Percentiles rank a stretch among this genome's conserved stretches.
These are phyloP conservation scores for Trichechus manatus DNA, from an alignment of 2,113 vertebrate species.

Conservation along the genomic window DNA sequence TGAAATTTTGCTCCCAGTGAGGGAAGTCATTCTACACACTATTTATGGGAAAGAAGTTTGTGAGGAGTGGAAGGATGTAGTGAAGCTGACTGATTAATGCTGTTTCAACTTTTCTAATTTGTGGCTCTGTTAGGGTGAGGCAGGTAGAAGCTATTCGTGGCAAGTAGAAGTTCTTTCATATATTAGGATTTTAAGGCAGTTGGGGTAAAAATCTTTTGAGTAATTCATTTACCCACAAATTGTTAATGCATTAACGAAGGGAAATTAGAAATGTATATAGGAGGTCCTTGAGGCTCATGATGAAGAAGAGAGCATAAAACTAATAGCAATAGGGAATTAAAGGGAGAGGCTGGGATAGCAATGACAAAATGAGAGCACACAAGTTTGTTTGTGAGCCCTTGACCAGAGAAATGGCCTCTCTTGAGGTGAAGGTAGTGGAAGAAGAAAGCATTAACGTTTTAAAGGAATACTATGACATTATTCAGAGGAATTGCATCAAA, in stretches of 20 bases:
- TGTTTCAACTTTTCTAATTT: background rate
- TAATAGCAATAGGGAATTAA: background rate
- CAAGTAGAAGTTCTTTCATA: background rate
- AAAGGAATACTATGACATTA: background rate
- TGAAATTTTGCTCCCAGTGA: background rate
- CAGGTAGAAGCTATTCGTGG: background rate
- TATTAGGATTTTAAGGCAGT: background rate
- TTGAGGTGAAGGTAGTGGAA: background rate
- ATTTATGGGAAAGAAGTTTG: background rate
- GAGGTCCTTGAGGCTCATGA: background rate
- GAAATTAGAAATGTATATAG: background rate
- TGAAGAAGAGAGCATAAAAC: background rate
- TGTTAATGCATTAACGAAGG: background rate
- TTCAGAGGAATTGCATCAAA: background rate
- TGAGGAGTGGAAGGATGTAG: background rate
- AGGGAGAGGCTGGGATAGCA: background rate
- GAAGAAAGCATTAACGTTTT: background rate
- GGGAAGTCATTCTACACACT: background rate
- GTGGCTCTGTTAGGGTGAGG: background rate
- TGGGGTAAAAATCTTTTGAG: background rate
- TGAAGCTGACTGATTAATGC: no score
- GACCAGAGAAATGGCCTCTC: background rate
- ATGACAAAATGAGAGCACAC: background rate
- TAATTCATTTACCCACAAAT: background rate
- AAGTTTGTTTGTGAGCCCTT: background rate